Conservation (phyloP, 2,113 vertebrate species). For the Myotis lucifugus region DNA sequence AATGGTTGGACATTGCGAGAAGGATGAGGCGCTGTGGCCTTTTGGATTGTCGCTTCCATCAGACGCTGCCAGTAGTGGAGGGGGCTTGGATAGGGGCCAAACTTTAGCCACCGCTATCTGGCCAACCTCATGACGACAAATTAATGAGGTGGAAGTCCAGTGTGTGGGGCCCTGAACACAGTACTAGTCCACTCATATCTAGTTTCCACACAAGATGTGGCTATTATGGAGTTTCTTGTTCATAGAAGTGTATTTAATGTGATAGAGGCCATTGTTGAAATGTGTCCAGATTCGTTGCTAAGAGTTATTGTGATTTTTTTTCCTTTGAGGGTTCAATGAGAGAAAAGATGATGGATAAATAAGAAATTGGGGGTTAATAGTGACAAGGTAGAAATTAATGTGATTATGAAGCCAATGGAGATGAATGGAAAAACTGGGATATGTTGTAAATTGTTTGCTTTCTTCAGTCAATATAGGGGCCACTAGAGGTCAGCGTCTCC, state of each 20-base stretch:
- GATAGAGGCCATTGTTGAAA: neutral
- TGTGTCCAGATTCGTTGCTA: neutral
- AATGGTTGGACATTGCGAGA: neutral
- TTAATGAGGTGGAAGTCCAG: neutral
- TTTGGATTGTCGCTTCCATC: neutral
- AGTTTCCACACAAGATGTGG: neutral
- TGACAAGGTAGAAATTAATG: neutral
- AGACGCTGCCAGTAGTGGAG: neutral
- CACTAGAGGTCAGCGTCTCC: neutral
- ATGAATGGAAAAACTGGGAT: neutral
- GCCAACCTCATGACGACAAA: neutral
- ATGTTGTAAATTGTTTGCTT: neutral
- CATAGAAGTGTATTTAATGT: neutral
- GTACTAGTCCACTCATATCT: neutral
- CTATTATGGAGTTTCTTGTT: neutral
- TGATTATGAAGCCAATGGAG: neutral
- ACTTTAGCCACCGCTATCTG: neutral
- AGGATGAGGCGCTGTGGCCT: neutral
- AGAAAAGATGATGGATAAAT: neutral
- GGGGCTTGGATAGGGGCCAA: neutral
- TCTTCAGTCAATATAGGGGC: neutral
- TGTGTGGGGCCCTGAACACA: neutral
- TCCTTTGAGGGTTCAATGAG: neutral
- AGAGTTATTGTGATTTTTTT: constrained; percentile 10
- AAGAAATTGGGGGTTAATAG: neutral